phyloP scores from a whole-genome alignment of 1,140 invertebrate species.

The Melipona quadrifasciata region DNA sequence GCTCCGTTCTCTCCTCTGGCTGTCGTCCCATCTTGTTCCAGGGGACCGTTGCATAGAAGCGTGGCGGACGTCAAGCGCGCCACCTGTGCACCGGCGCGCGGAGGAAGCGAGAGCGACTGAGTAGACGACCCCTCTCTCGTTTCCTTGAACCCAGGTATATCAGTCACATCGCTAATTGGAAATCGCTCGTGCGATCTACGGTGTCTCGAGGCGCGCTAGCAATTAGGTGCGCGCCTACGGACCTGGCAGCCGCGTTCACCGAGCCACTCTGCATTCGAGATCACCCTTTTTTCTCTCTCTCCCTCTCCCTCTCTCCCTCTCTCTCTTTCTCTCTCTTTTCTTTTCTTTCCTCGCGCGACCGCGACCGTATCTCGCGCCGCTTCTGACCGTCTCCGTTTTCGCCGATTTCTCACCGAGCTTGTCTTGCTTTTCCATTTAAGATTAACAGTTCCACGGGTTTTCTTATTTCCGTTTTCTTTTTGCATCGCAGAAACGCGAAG shows the following conservation, averaged over 20 bases:
- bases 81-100: constrained; percentile 45
- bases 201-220: constrained; percentile 55
- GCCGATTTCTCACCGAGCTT: not conserved
- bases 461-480: not conserved
- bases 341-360: not conserved
- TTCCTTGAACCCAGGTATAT: constrained; percentile 64
- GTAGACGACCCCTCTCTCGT: constrained; percentile 60
- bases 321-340: too few relatives aligned
- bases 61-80: constrained; percentile 41
- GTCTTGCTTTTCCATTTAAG: constrained; percentile 30
- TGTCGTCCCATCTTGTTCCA: constrained; percentile 1
- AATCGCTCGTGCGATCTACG: constrained; percentile 64
- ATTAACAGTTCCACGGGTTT: not conserved
- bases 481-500: too few relatives aligned
- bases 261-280: constrained; percentile 47
- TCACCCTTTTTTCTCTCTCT: constrained; percentile 27
- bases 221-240: constrained; percentile 57
- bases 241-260: constrained; percentile 22
- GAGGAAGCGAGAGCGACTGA: constrained; percentile 8
- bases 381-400: constrained; percentile 35
- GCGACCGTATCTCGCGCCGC: constrained; percentile 8
- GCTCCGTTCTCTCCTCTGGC: not conserved
- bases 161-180: constrained; percentile 67
- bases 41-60: constrained; percentile 16
- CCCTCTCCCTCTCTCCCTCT: not conserved